Percentiles rank a stretch among this genome's conserved stretches.
Conservation (phyloP, 2,113 vertebrate species). For the Lampris megalopsis region DNA sequence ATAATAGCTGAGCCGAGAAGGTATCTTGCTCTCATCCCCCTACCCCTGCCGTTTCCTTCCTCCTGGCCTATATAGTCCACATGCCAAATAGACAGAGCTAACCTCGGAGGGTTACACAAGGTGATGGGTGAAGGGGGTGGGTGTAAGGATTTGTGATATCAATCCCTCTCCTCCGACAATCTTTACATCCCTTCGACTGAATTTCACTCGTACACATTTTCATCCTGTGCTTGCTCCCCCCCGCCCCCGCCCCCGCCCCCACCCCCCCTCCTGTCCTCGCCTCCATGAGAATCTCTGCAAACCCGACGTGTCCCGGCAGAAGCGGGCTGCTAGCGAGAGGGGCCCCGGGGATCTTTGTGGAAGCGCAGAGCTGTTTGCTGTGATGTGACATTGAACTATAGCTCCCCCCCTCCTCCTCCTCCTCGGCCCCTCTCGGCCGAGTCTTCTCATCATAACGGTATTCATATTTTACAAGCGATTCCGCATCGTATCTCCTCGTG, state of each 20-base stretch:
- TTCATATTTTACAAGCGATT: constrained; percentile 65
- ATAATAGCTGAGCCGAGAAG: constrained; percentile 78
- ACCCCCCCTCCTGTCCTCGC: constrained; percentile 36
- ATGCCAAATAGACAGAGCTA: constrained; percentile 63
- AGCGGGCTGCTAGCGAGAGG: constrained; percentile 45
- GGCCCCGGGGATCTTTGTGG: constrained; percentile 44
- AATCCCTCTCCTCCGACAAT: constrained; percentile 50
- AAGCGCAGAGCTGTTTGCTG: constrained; percentile 38
- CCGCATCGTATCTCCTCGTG: constrained; percentile 65
- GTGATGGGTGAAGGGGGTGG: constrained; percentile 64
- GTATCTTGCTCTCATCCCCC: constrained; percentile 75
- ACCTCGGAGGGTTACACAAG: constrained; percentile 59
- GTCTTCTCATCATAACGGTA: constrained; percentile 61
- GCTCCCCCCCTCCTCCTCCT: constrained; percentile 41
- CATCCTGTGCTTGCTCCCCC: constrained; percentile 6
- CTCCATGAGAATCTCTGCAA: constrained; percentile 56
- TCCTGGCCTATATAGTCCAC: constrained; percentile 70
- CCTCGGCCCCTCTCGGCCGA: constrained; percentile 39
- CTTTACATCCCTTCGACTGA: constrained; percentile 31
- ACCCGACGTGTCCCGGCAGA: constrained; percentile 53
- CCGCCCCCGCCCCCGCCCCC: constrained; percentile 34
- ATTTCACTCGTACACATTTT: constrained; percentile 44
- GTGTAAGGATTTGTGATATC: constrained; percentile 68
- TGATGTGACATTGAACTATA: constrained; percentile 59
- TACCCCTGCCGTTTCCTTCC: constrained; percentile 75